Evolutionary conservation across 2,888 invertebrate genomes (phyloP), one percentile per base, ranked within the genome.

Genomic region (Callosobruchus maculatus): DNA sequence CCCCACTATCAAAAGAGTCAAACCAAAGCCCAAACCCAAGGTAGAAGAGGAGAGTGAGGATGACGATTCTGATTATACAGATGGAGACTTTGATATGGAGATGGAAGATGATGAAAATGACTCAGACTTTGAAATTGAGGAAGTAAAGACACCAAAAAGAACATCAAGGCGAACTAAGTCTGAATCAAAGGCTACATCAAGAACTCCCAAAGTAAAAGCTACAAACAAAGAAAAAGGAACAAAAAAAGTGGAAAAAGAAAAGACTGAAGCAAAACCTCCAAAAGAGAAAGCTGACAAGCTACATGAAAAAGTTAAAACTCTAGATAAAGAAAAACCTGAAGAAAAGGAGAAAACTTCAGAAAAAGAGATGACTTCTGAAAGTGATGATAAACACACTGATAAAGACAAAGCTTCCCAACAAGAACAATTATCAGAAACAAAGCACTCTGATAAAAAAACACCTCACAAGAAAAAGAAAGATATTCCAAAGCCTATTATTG

Each of bases 401-500:
- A 85, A 85, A 49, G 49, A 49, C 18, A 49, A 49, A 49, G 18
- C 30, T 5, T 30, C 30, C 9, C 30, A 30, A 21, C 20, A 49
- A 49, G 73, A 74, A 13, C 74, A 75, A 21, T 74, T 72, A 87
- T 86, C 81, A 71, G 87, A 74, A 87, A 87, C 81, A 83, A 81
- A 78, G 78, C 77, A 72, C 30, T 73, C 70, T 67, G 82, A 80
- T 79, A 86, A 86, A 80, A 81, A 81, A 71, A 21, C 49, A 18
- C 77, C 79, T 21, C 82, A 80, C 20, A 87, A 87, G 77, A 86
- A 87, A 80, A 85, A 87, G 70, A 90, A 90, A 84, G 86, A 88
- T 79, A 81, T 86, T 31, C 81, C 87, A 0, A 91, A 91, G 86
- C 87, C 87, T 86, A 79, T 86, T 88, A 80, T 86, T 66, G 91